Evolutionary conservation across 2,797 vertebrate species (phyloP), one percentile per base, ranked within the genome.

Genomic region (Sylvilagus floridanus): DNA sequence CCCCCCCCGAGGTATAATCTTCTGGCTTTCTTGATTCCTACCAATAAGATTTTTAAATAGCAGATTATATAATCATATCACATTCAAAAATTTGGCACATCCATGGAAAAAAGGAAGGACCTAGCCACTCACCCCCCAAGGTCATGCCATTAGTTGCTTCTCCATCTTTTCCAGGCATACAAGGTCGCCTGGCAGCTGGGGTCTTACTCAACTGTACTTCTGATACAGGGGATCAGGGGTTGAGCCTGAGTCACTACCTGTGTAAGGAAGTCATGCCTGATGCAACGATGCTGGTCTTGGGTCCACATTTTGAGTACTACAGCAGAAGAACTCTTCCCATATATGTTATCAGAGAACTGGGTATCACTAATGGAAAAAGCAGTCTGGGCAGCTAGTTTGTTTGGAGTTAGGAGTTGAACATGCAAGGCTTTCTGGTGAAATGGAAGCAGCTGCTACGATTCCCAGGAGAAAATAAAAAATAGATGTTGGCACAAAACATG

Each of bases 171-270:
- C 24, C 57, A 71, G 50, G 24, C 54, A 10, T 32, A 66, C 30
- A 47, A 63, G 5, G 32, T 50, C 75, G 60, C 13, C 57, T 57
- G 13, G 13, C 54, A 57, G 16, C 62, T 4, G 11, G 32, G 30
- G 37, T 89, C 73, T 73, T 42, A 17, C 28, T 90, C 78, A 75
- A 69, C 16, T 72, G 52, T 22, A 82, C 26, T 88, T 92, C 92
- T 57, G 30, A 57, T 14, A 65, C 22, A 50, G 42, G 28, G 32
- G 9, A 37, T 42, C 52, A 83, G 30, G n/a, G 68, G 12, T 24
- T 47, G n/a, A 60, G 19, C 62, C 69, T 22, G 35, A 83, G 52
- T 42, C 8, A 17, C 32, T 32, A 0, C 16, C 6, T 3, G 26
- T 75, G 32, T 76, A 68, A 30, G 77, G 79, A 57, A 28, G 2